Percentiles rank a stretch among this genome's conserved stretches.
These are phyloP conservation scores for Pelodiscus sinensis DNA, from an alignment of 2,113 vertebrate genomes.

Conservation along the genomic window DNA sequence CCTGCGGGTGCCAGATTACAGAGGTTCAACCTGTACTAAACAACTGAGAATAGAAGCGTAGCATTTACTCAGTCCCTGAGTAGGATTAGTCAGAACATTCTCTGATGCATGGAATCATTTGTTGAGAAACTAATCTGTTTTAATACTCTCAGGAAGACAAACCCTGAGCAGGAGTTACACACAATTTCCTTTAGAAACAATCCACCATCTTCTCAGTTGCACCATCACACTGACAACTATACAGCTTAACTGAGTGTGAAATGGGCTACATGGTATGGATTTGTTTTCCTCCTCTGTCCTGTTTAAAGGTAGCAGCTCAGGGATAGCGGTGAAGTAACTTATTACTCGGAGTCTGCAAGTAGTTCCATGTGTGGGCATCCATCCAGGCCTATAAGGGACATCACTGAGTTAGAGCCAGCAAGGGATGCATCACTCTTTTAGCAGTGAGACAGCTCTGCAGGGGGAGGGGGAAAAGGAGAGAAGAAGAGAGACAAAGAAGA, in stretches of 20 bases:
- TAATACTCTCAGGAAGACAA: background rate
- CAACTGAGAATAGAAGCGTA: background rate
- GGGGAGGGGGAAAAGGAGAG: background rate
- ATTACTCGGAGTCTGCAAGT: rapidly evolving
- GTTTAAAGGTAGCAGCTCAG: background rate
- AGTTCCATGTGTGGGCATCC: background rate
- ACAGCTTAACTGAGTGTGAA: rapidly evolving
- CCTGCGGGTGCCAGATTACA: too few relatives aligned
- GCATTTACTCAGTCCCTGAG: background rate
- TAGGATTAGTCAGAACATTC: background rate
- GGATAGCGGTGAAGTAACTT: background rate
- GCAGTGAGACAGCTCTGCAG: background rate
- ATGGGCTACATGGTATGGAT: background rate
- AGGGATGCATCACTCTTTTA: background rate
- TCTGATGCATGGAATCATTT: background rate
- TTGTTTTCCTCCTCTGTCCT: background rate
- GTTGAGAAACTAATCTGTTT: background rate
- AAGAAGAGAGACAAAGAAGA: background rate
- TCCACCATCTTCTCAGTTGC: background rate
- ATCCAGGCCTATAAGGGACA: background rate
- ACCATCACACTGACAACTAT: background rate
- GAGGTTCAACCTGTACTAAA: background rate
- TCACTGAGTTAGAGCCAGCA: background rate
- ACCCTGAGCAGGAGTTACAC: rapidly evolving
- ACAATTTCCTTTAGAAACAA: background rate